Conservation (phyloP, 1,140 invertebrate species). For the Grapholita molesta region DNA sequence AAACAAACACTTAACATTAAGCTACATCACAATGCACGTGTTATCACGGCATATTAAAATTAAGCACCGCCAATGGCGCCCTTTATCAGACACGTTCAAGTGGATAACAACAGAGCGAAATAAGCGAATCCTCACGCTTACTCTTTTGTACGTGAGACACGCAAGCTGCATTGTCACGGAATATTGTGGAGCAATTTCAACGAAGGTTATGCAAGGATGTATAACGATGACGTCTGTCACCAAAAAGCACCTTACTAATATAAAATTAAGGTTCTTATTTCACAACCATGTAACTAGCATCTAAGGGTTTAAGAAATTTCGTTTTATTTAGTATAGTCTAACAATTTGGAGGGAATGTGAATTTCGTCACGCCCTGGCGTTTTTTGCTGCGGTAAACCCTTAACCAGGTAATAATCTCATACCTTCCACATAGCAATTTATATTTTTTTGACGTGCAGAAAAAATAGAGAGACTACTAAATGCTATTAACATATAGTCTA, state of each 20-base stretch:
- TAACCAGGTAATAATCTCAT: no score
- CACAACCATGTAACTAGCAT: neutral
- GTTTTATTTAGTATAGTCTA: no score
- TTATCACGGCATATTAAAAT: conserved; percentile 17
- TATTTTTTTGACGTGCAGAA: no score
- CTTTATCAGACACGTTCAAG: conserved; percentile 30
- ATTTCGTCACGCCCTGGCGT: neutral
- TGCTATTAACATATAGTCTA: no score
- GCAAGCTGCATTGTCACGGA: conserved; percentile 27
- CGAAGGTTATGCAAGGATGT: neutral
- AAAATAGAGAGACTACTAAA: no score
- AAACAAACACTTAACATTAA: neutral
- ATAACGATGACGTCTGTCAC: neutral
- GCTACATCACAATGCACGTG: neutral
- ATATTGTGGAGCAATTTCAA: conserved; percentile 8
- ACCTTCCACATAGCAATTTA: no score
- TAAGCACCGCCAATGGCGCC: conserved; percentile 22
- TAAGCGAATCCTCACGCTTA: conserved; percentile 29
- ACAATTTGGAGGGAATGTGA: neutral
- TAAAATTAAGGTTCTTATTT: neutral
- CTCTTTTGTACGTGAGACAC: conserved; percentile 27
- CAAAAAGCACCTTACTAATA: neutral
- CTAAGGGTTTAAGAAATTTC: neutral
- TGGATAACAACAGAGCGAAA: conserved; percentile 28
- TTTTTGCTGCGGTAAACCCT: neutral